These are phyloP conservation scores for Falcaria lacertinaria DNA, from an alignment of 2,888 invertebrate genomes.

Conservation along the genomic window DNA sequence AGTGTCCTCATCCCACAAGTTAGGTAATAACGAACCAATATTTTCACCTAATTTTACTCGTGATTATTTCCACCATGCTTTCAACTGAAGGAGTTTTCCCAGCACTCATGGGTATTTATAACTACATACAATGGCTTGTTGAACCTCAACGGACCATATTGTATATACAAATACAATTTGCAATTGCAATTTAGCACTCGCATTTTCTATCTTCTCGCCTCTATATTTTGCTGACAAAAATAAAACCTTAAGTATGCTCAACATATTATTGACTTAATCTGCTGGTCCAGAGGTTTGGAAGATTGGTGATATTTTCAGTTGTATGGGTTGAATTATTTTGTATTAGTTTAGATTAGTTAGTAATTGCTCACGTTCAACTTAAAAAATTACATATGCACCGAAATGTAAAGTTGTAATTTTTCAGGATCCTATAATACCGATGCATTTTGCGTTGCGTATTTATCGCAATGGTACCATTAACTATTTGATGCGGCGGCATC, in stretches of 20 bases:
- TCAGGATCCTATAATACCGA: constrained; percentile 92
- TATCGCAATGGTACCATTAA: constrained; percentile 96
- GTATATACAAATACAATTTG: constrained; percentile 40
- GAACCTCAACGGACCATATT: constrained; percentile 48
- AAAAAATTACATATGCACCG: neutral
- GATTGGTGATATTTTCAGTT: neutral
- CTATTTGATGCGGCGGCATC: constrained; percentile 95
- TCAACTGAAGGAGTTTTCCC: constrained; percentile 63
- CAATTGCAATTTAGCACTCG: constrained; percentile 42
- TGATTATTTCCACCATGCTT: constrained; percentile 61
- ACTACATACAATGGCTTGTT: constrained; percentile 56
- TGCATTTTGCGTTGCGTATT: constrained; percentile 95
- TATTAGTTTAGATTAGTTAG: constrained; percentile 2
- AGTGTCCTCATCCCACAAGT: constrained; percentile 18
- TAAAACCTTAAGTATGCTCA: neutral
- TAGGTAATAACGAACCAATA: constrained; percentile 19
- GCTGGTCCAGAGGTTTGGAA: constrained; percentile 4
- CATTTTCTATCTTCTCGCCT: constrained; percentile 37
- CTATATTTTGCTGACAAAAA: neutral
- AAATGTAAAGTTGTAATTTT: constrained; percentile 23
- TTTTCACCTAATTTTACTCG: constrained; percentile 45
- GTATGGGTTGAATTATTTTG: neutral
- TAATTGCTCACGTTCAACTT: neutral
- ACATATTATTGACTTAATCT: neutral
- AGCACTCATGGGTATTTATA: constrained; percentile 64